Base-by-base conservation (phyloP, 2,797 vertebrate species). In the Mycteria americana region DNA sequence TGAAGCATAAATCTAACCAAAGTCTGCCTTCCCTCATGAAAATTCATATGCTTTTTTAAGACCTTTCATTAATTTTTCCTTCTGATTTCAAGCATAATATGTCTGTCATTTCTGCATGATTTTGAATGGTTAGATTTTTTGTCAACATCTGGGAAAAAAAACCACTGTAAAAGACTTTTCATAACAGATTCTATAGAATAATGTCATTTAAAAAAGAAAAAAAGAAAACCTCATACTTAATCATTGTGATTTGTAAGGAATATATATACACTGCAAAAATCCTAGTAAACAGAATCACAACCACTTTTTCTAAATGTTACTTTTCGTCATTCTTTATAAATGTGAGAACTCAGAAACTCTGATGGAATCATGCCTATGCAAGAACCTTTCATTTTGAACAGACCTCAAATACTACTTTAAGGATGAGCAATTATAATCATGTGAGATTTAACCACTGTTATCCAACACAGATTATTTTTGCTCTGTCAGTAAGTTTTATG, bases 381-480 rank as follows among this genome's bases (percentile, higher is more conserved):
- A 85, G 67, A 93, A 91, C 41, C 64, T 90, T 94, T 95, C 73
- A 31, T 88, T 96, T 73, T 74, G 69, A 95, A 80, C 30, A 83
- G 70, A 90, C 85, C 65, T 96, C 77, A 89, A 31, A 80, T 76
- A 82, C 8, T 59, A 60, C 85, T 84, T 76, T 33, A 76, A 74
- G 46, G 82, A 94, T 56, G 25, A 90, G 39, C 35, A 11, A 64
- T 70, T 86, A 79, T 35, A 93, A 80, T 86, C 60, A 75, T 18
- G 31, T 6, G 17, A 76, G 31, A 77, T 80, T 96, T 88, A 92
- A 27, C 53, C 88, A 72, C 43, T 69, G 45, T 45, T 85, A 79
- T 22, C 78, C 78, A 77, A 25, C 27, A 63, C 17, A 77, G 62
- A 92, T 37, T 70, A 59, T 73, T 91, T 90, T 78, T 78, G 57